Conservation (phyloP, 1,140 invertebrate genomes). For the Ceratina australensis region DNA sequence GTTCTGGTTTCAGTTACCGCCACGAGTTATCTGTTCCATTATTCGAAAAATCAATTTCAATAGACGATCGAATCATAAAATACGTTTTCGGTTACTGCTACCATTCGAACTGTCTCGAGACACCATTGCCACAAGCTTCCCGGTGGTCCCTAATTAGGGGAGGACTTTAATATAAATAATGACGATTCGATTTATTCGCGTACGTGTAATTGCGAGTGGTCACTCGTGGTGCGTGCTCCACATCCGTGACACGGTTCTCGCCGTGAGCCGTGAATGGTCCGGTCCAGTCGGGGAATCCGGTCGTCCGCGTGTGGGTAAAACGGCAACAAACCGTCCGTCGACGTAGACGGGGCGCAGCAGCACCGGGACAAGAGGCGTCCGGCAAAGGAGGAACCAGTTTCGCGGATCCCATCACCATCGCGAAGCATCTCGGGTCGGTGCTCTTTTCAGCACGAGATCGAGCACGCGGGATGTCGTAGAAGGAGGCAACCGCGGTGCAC, state of each 20-base stretch:
- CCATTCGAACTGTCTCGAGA: too few relatives aligned
- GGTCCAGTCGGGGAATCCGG: neutral
- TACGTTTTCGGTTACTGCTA: too few relatives aligned
- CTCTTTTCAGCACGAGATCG: constrained; percentile 32
- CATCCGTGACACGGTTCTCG: constrained; percentile 79
- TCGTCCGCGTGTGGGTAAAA: neutral
- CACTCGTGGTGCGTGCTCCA: constrained; percentile 72
- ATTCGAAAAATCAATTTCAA: constrained; percentile 21
- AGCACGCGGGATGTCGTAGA: neutral
- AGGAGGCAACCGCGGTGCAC: constrained; percentile 14
- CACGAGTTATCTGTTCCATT: neutral
- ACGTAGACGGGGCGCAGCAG: too few relatives aligned
- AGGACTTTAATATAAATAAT: too few relatives aligned
- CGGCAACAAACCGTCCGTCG: neutral
- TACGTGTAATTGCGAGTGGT: constrained; percentile 41
- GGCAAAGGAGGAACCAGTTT: constrained; percentile 61
- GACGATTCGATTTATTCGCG: constrained; percentile 37
- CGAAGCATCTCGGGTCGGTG: constrained; percentile 17
- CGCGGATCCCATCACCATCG: constrained; percentile 39
- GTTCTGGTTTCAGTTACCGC: neutral
- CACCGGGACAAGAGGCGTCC: neutral
- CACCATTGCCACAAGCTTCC: too few relatives aligned
- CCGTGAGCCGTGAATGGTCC: constrained; percentile 53
- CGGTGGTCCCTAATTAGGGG: too few relatives aligned
- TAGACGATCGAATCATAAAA: too few relatives aligned